Base-by-base conservation (phyloP, 2,888 invertebrate genomes). In the Andrena hattorfiana region DNA sequence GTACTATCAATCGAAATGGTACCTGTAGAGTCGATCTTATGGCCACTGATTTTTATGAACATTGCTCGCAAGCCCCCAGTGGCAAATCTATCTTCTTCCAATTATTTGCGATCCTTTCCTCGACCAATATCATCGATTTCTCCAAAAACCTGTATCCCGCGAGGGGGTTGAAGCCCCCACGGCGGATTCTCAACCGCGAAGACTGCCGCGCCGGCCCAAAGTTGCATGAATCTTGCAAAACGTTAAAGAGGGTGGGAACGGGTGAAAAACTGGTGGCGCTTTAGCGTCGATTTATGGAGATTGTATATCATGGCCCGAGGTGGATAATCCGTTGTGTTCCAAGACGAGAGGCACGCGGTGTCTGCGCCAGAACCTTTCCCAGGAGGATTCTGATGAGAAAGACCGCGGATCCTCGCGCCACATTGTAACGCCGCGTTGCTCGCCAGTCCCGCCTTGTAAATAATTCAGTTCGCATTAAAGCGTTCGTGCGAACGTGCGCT, bases 271-370 rank as follows among this genome's bases (percentile, higher is more conserved):
- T 74, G 74, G 56, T 64, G 77, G 74, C 77, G 84, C 79, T 84
- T 74, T 63, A 68, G 48, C 81, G 84, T 72, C 86, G 87, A 88
- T 88, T 88, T 88, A 88, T 88, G 85, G 74, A 79, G 85, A 86
- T 85, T 84, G 87, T 88, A 87, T 81, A 88, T 88, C 88, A 88
- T 80, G 79, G 64, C 81, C 32, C 26, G 64, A 48, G 82, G 64
- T 77, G 78, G 85, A 85, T 88, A 87, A 88, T 87, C 85, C 88
- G 77, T 83, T 70, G 80, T 69, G 77, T 51, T 26, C 68, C 32
- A 32, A 71, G 76, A 67, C 80, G 77, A 76, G 64, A 73, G 56
- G 83, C 66, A 68, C 64, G 81, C 70, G 67, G 48, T 77, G 28
- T 48, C 68, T 59, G 68, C 84, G 69, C 62, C 75, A 54, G 54